phyloP scores from a whole-genome alignment of 2,888 invertebrate species.

The Slavum lentiscoides region DNA sequence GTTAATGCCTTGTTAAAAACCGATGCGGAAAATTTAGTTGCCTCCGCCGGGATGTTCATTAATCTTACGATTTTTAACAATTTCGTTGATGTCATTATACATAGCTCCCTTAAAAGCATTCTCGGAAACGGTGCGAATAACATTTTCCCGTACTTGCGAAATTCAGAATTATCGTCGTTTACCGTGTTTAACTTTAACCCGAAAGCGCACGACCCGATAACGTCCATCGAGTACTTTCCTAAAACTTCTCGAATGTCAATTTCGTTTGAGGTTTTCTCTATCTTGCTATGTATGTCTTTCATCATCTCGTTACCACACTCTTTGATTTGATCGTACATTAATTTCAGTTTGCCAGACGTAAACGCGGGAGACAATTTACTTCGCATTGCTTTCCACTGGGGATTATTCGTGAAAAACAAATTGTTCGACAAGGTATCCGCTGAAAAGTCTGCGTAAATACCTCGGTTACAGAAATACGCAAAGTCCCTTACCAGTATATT shows the following conservation, averaged over 20 bases:
- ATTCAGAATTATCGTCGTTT: too few species aligned
- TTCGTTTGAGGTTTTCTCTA: too few species aligned
- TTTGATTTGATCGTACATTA: conserved; percentile 56
- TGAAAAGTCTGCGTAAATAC: too few species aligned
- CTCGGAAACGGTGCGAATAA: conserved; percentile 59
- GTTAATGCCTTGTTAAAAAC: conserved; percentile 44
- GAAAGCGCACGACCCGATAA: conserved; percentile 62
- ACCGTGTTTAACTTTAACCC: conserved; percentile 62
- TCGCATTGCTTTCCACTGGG: too few species aligned
- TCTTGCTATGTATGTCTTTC: too few species aligned
- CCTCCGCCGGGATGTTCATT: conserved; percentile 52
- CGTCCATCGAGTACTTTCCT: conserved; percentile 62
- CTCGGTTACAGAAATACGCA: too few species aligned
- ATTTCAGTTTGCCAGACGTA: not conserved
- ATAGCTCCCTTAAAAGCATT: conserved; percentile 55
- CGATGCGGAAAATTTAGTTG: conserved; percentile 39
- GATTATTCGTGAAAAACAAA: too few species aligned
- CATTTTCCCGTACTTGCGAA: too few species aligned
- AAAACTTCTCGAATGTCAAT: conserved; percentile 59
- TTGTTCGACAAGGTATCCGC: too few species aligned
- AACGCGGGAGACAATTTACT: too few species aligned
- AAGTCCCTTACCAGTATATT: too few species aligned
- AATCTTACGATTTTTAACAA: conserved; percentile 55
- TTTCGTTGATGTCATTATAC: conserved; percentile 53
- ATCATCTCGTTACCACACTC: too few species aligned